Percentiles rank a stretch among this genome's conserved stretches.
phyloP scores from a whole-genome alignment of 2,888 invertebrate species.

The Drosophila phalerata region DNA sequence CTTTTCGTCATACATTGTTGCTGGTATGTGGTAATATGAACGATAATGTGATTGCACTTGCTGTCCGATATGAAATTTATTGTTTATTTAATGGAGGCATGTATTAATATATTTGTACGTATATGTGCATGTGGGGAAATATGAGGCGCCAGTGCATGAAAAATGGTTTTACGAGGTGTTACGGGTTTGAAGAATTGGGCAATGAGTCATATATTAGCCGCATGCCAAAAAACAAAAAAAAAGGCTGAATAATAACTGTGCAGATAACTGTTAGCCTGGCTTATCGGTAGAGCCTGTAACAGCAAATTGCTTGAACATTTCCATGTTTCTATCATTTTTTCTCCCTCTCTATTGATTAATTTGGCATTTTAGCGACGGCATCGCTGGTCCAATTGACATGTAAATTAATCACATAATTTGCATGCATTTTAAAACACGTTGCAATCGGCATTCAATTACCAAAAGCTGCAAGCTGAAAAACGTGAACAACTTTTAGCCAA shows the following conservation, averaged over 20 bases:
- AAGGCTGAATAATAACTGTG: slow-evolving; percentile 19
- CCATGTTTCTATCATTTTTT: slow-evolving; percentile 1
- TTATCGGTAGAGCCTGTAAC: slow-evolving; percentile 7
- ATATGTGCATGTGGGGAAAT: slow-evolving; percentile 30
- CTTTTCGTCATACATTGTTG: slow-evolving; percentile 54
- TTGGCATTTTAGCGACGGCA: slow-evolving; percentile 44
- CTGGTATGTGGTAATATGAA: slow-evolving; percentile 35
- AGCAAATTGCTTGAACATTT: slow-evolving; percentile 33
- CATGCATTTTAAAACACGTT: slow-evolving; percentile 59
- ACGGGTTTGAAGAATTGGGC: slow-evolving; percentile 11
- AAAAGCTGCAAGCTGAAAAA: slow-evolving; percentile 27
- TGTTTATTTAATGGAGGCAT: slow-evolving; percentile 38
- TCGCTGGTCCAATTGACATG: slow-evolving; percentile 37
- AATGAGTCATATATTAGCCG: slow-evolving; percentile 49
- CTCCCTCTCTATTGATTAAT: slow-evolving; percentile 25
- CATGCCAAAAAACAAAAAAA: no score
- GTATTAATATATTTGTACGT: background rate
- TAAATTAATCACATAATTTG: slow-evolving; percentile 74
- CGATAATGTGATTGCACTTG: slow-evolving; percentile 58
- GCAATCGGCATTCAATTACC: slow-evolving; percentile 43
- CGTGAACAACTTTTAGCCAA: slow-evolving; percentile 62
- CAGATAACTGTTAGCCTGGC: slow-evolving; percentile 5
- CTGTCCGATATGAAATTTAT: slow-evolving; percentile 58
- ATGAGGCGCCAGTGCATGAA: slow-evolving; percentile 43
- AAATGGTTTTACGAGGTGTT: slow-evolving; percentile 4